Conservation (phyloP, 2,113 vertebrate species). For the Solea senegalensis region DNA sequence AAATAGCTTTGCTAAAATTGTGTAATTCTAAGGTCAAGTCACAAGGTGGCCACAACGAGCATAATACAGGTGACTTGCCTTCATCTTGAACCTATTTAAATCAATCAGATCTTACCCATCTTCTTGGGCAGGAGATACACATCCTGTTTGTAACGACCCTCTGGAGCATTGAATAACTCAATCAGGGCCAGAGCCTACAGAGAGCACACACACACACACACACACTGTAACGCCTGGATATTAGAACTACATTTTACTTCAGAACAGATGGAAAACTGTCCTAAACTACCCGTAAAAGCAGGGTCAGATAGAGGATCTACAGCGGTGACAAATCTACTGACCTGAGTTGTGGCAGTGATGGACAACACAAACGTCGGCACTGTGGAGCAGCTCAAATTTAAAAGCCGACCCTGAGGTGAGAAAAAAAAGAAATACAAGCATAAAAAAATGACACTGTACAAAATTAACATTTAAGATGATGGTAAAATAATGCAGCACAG, state of each 20-base stretch:
- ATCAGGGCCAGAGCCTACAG: slow-evolving; percentile 93
- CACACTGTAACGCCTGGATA: slow-evolving; percentile 6
- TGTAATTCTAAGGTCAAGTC: slow-evolving; percentile 1
- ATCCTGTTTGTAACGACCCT: slow-evolving; percentile 97
- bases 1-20: background rate
- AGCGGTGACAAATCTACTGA: slow-evolving; percentile 54
- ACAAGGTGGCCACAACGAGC: slow-evolving; percentile 50
- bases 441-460: background rate
- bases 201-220: slow-evolving; percentile 25
- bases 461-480: background rate
- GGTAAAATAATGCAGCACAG: background rate
- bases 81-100: too few relatives aligned
- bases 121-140: slow-evolving; percentile 98
- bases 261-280: background rate
- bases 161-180: slow-evolving; percentile 95
- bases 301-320: background rate
- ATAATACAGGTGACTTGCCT: background rate
- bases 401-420: slow-evolving; percentile 91
- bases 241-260: background rate
- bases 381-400: slow-evolving; percentile 98
- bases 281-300: background rate
- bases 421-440: background rate
- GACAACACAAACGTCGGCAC: slow-evolving; percentile 98
- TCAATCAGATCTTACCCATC: slow-evolving; percentile 87
- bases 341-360: slow-evolving; percentile 98